phyloP scores from a whole-genome alignment of 2,113 vertebrate species.

The Osmerus eperlanus region DNA sequence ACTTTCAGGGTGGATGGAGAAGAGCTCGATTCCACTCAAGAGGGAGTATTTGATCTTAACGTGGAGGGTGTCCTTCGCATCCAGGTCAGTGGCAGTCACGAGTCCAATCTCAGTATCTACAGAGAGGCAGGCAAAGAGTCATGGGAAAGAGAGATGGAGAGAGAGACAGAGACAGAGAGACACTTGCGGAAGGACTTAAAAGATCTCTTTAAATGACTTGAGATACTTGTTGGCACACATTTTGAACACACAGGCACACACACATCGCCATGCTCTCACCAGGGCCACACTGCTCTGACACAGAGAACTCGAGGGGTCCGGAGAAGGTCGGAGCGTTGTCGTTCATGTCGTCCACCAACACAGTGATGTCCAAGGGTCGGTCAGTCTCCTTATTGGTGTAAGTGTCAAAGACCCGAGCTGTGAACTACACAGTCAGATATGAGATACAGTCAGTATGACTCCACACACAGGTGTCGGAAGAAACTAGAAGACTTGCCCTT shows the following conservation, averaged over 20 bases:
- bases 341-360: conserved; percentile 79
- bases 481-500: neutral
- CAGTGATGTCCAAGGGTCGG: conserved; percentile 65
- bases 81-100: conserved; percentile 77
- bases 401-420: conserved; percentile 63
- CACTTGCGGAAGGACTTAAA: neutral
- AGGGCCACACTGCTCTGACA: conserved; percentile 70
- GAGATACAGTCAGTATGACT: conserved; percentile 1
- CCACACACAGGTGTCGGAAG: neutral
- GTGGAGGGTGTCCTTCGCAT: conserved; percentile 70
- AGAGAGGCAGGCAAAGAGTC: conserved; percentile 11
- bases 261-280: conserved; percentile 66
- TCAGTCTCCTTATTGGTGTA: conserved; percentile 71
- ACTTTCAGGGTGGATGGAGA: conserved; percentile 63
- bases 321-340: conserved; percentile 79
- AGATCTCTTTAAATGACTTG: neutral
- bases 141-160: neutral
- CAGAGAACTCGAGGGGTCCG: conserved; percentile 49
- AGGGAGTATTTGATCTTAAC: conserved; percentile 74
- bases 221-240: neutral
- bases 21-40: conserved; percentile 56
- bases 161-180: neutral
- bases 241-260: neutral
- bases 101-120: conserved; percentile 72
- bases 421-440: conserved; percentile 60